Evolutionary conservation across 2,113 vertebrate genomes (phyloP).

Genomic region (Danionella cerebrum): DNA sequence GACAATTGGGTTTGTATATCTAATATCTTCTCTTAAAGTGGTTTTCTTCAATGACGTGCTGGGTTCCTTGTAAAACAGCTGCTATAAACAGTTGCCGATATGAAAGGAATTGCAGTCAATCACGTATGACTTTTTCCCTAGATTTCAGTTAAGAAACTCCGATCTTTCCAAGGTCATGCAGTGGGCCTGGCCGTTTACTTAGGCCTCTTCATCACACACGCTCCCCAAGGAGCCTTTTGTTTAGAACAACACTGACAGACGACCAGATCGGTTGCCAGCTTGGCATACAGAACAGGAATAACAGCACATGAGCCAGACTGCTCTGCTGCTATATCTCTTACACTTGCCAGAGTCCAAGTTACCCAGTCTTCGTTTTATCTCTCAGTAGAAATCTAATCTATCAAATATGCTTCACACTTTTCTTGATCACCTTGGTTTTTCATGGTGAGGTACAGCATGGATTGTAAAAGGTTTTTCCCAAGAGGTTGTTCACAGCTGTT

Average conservation of each 20-base stretch:
- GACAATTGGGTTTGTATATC: neutral
- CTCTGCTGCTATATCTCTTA: too few species aligned
- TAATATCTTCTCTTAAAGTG: too few species aligned
- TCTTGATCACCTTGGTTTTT: too few species aligned
- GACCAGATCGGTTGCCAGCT: slow-evolving; percentile 15
- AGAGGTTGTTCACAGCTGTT: slow-evolving; percentile 27
- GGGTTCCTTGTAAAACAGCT: too few species aligned
- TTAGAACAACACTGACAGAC: slow-evolving; percentile 5
- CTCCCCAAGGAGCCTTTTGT: slow-evolving; percentile 26
- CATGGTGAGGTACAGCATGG: too few species aligned
- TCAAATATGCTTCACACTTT: too few species aligned
- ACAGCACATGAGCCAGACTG: too few species aligned
- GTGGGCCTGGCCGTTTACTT: slow-evolving; percentile 4
- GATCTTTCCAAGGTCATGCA: slow-evolving; percentile 13
- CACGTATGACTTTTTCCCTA: neutral
- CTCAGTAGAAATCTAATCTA: too few species aligned
- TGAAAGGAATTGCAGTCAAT: too few species aligned
- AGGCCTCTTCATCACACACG: slow-evolving; percentile 3
- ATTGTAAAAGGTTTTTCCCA: slow-evolving; percentile 12
- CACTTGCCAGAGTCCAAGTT: too few species aligned
- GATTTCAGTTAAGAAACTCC: slow-evolving; percentile 8
- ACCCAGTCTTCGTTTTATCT: neutral
- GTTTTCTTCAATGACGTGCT: too few species aligned
- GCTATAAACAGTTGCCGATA: neutral
- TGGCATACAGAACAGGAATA: slow-evolving; percentile 10